Evolutionary conservation across 2,113 vertebrate species (phyloP), one percentile per base, ranked within the genome.

Genomic region (Platycercus adscitus): DNA sequence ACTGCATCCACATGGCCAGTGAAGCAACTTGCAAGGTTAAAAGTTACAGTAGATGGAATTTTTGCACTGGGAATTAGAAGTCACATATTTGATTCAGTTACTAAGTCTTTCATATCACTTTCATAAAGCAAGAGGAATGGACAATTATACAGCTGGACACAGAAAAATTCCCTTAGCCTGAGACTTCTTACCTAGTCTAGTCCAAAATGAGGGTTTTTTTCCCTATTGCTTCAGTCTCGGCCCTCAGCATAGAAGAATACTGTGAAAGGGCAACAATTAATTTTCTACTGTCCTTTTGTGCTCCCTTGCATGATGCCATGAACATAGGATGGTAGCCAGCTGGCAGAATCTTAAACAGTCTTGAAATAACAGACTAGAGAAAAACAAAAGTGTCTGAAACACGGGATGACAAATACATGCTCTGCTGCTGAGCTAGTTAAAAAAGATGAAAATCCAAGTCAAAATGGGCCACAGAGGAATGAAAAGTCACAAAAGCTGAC

Each of bases 321-420:
- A 76, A 26, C 20, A 77, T 20, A 60, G 18, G 65, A 68, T 86
- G 24, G 13, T 39, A 94, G 65, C 55, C 72, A 96, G 81, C 43
- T 78, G 81, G 47, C 35, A 61, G 41, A 76, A 35, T 47, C 44
- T 82, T 91, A 43, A 91, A 92, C 9, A 52, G 35, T 46, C 87
- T 81, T 89, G 50, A 76, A 92, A 84, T 92, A 93, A 87, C 46
- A 94, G 69, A 35, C 44, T 64, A 70, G 60, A 66, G 52, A 87
- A 91, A 85, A 87, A 26, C 63, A 77, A 77, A 96, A 52, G 11
- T 73, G n/a, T 37, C 61, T 88, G 23, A 26, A 86, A 79, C 24
- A 70, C 37, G 72, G 35, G 43, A 44, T 16, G 39, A 55, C 16
- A 96, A 80, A 90, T 82, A 52, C 7, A 63, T 33, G 41, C 46